Base-by-base conservation (phyloP, 2,888 invertebrate genomes). In the Phyllotreta striolata region DNA sequence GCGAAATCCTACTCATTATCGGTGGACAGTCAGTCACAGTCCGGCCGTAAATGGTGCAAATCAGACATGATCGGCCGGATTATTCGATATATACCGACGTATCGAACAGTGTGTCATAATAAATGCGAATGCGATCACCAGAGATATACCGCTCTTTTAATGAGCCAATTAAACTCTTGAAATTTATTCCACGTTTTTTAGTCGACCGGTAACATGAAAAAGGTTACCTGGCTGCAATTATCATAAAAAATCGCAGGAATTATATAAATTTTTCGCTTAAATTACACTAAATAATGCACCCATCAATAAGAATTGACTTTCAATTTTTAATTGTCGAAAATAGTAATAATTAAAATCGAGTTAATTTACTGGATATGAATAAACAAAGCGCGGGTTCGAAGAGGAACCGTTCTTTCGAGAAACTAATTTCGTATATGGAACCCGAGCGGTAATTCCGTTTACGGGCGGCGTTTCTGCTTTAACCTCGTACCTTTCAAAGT, bases 141-240 rank as follows among this genome's bases (percentile, higher is more conserved):
- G 70, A 68, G 60, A 67, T 66, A 66, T 66, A 65, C 59, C 55
- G 66, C 64, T 62, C 68, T 63, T 67, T 38, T 73, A 73, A 73
- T 72, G 73, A 73, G 72, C 73, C 72, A 73, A 73, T 73, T 73
- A 73, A 71, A 67, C 65, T 68, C 63, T 49, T 73, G 70, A 70
- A 70, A 70, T 68, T 68, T 68, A 71, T 71, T 68, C 64, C 66
- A 66, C 66, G 24, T 24, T 24, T 24, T 24, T 24, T 24, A 24
- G 24, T 71, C 24, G 2, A 24, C 24, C 24, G 24, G 24, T 24
- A 24, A 24, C 24, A 24, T 24, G 24, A 24, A 24, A 24, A 24
- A 24, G 24, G 24, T 24, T n/a, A 24, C 24, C 4, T 4, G 24
- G 4, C 24, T 24, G 24, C 24, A 24, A 24, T 24, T 24, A 24